phyloP scores from a whole-genome alignment of 2,113 vertebrate species.

The Chiloscyllium plagiosum region DNA sequence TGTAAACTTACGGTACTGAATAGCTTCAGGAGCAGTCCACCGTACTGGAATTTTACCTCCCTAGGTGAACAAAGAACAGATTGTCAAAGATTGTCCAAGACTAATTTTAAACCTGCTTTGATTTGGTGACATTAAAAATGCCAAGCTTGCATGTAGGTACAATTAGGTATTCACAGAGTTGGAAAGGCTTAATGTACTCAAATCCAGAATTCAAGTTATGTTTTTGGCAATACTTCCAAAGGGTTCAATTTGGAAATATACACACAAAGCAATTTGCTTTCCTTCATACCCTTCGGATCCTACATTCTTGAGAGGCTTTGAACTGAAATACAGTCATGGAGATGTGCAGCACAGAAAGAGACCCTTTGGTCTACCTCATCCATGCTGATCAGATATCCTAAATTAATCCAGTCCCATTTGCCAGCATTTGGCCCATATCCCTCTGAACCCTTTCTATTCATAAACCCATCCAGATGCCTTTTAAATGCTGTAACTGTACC shows the following conservation, averaged over 20 bases:
- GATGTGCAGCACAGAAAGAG: too few relatives aligned
- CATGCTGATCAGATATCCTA: too few relatives aligned
- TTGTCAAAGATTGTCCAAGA: not conserved
- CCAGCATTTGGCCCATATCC: too few relatives aligned
- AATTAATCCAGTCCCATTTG: too few relatives aligned
- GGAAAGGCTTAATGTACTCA: not conserved
- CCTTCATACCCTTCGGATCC: not conserved
- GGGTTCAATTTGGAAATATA: not conserved
- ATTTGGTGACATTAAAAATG: not conserved
- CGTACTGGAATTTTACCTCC: slow-evolving; percentile 97
- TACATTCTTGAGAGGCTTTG: not conserved
- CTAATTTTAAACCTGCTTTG: not conserved
- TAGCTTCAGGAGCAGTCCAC: slow-evolving; percentile 94
- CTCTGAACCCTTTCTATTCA: too few relatives aligned
- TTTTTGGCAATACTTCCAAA: not conserved
- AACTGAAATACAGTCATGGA: too few relatives aligned
- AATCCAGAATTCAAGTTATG: not conserved
- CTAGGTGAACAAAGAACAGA: slow-evolving; percentile 52
- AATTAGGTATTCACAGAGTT: not conserved
- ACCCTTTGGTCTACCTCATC: too few relatives aligned
- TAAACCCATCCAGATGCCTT: too few relatives aligned
- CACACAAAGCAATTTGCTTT: not conserved
- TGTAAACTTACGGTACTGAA: slow-evolving; percentile 96
- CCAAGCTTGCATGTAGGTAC: not conserved
- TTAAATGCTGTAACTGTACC: too few relatives aligned